These are phyloP conservation scores for Anagyrus pseudococci DNA, from an alignment of 2,888 invertebrate genomes.

Conservation along the genomic window DNA sequence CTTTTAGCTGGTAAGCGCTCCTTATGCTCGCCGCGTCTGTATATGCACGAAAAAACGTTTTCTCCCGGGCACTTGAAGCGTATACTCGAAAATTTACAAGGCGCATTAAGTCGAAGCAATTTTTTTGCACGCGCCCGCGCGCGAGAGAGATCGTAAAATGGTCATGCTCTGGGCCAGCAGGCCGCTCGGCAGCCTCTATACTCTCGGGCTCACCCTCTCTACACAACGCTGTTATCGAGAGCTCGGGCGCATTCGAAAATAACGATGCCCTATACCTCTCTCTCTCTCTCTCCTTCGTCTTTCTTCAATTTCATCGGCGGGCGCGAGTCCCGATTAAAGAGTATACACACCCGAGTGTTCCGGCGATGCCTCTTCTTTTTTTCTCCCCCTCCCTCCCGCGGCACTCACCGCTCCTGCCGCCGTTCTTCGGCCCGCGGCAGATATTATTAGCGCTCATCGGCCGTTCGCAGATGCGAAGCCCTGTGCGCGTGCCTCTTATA, in stretches of 20 bases:
- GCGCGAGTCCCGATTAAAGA: conserved; percentile 14
- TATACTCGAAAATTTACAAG: too few species aligned
- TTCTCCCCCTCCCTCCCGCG: not conserved
- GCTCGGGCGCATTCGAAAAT: conserved; percentile 3
- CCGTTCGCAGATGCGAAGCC: conserved; percentile 8
- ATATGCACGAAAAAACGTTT: too few species aligned
- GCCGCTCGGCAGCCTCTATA: too few species aligned
- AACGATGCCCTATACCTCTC: conserved; percentile 4
- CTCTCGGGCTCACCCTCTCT: too few species aligned
- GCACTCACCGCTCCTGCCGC: too few species aligned
- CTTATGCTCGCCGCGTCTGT: too few species aligned
- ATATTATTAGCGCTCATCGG: conserved; percentile 24
- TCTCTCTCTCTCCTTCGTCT: conserved; percentile 2
- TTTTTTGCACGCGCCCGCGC: conserved; percentile 2
- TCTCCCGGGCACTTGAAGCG: too few species aligned
- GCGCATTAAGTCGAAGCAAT: conserved; percentile 11
- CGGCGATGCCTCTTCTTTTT: not conserved
- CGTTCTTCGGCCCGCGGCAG: not conserved
- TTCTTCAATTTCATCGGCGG: conserved; percentile 23
- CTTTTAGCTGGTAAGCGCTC: too few species aligned
- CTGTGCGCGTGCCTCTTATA: not conserved
- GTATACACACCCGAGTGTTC: not conserved
- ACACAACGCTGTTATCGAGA: too few species aligned
- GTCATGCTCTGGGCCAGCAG: too few species aligned
- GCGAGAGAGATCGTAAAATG: too few species aligned